Conservation (phyloP, 2,888 invertebrate species). For the Anodontia alba region DNA sequence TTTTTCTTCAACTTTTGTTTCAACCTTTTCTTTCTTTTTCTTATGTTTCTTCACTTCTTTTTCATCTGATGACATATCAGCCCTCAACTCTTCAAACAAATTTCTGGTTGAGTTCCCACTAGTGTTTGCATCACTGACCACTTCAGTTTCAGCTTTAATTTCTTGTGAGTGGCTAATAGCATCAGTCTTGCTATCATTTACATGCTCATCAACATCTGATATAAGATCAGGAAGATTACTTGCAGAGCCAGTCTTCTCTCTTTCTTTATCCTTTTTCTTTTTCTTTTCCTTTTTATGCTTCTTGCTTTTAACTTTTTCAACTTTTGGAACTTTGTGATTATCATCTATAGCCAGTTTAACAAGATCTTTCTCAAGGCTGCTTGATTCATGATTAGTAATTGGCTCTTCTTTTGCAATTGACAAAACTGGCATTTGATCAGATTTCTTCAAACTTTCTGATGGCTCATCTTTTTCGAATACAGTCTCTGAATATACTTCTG, state of each 20-base stretch:
- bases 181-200: neutral
- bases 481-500: slow-evolving; percentile 52
- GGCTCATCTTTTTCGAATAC: slow-evolving; percentile 57
- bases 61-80: slow-evolving; percentile 42
- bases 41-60: slow-evolving; percentile 52
- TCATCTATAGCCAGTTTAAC: slow-evolving; percentile 21
- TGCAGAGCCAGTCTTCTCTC: slow-evolving; percentile 27
- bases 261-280: slow-evolving; percentile 59
- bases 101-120: slow-evolving; percentile 46
- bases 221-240: slow-evolving; percentile 19
- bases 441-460: slow-evolving; percentile 51
- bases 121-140: slow-evolving; percentile 34
- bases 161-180: neutral
- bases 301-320: slow-evolving; percentile 48
- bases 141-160: slow-evolving; percentile 44
- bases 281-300: slow-evolving; percentile 64
- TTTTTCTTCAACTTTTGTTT: slow-evolving; percentile 42
- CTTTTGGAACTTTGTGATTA: slow-evolving; percentile 49
- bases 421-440: slow-evolving; percentile 51
- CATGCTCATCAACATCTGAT: slow-evolving; percentile 13
- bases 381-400: slow-evolving; percentile 23
- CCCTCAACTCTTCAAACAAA: slow-evolving; percentile 55
- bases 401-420: slow-evolving; percentile 50
- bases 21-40: slow-evolving; percentile 28
- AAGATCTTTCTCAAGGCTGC: neutral